A percentile compares a stretch with the other conserved stretches of the same genome.
These are phyloP conservation scores for Lophius americanus DNA, from an alignment of 2,797 vertebrate genomes.

Conservation along the genomic window DNA sequence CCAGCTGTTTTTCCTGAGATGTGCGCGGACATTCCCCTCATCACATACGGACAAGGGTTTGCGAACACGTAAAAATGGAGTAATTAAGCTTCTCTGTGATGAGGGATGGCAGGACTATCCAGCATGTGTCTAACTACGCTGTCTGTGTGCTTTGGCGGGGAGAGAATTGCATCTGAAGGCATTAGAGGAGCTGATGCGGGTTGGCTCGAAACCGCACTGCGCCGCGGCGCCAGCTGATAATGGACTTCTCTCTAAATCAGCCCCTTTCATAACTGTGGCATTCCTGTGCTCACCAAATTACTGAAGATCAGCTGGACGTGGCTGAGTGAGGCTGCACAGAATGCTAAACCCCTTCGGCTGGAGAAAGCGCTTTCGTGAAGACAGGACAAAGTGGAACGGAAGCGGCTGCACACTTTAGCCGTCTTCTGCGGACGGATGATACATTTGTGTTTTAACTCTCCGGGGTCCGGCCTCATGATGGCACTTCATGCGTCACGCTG, in stretches of 20 bases:
- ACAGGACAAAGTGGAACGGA: background rate
- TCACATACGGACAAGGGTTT: too few relatives aligned
- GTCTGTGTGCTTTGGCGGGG: background rate
- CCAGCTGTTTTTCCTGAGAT: too few relatives aligned
- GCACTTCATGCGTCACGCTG: background rate
- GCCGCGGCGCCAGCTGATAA: constrained; percentile 3
- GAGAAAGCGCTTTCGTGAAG: constrained; percentile 30
- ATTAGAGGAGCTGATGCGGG: background rate
- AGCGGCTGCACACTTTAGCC: background rate
- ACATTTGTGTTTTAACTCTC: background rate
- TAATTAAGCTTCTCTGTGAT: background rate
- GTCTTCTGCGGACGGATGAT: background rate
- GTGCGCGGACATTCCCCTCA: too few relatives aligned
- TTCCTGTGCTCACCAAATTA: constrained; percentile 9
- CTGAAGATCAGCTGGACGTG: constrained; percentile 18
- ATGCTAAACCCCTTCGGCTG: constrained; percentile 23
- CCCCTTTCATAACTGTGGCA: background rate
- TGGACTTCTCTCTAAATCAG: constrained; percentile 7
- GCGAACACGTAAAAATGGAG: too few relatives aligned
- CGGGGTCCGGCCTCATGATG: background rate
- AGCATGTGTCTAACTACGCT: background rate
- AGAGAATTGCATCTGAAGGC: constrained; percentile 3
- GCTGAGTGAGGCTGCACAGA: constrained; percentile 18
- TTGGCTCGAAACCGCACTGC: background rate
- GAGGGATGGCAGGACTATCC: background rate